Evolutionary conservation across 2,797 vertebrate species (phyloP).

Genomic region (Crocodylus rhombifer): DNA sequence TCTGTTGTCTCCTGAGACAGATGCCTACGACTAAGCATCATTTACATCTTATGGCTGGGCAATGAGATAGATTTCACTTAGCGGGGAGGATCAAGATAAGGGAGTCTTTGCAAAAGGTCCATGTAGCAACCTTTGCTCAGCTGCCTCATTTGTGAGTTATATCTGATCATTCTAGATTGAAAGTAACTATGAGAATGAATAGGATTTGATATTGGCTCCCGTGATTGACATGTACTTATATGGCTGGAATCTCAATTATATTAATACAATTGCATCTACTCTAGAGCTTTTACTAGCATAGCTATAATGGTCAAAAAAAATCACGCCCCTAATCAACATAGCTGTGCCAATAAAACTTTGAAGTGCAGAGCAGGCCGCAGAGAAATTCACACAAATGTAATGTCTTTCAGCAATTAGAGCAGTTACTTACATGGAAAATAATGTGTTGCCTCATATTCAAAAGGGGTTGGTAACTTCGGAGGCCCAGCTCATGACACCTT

Average conservation of each 20-base stretch:
- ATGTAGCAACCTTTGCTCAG: background rate
- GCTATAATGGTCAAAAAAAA: background rate
- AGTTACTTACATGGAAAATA: background rate
- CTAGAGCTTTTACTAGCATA: background rate
- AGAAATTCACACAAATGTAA: background rate
- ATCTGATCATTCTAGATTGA: background rate
- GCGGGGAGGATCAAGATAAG: background rate
- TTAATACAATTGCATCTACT: background rate
- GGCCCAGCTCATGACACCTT: background rate
- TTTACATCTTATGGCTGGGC: background rate
- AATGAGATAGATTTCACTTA: background rate
- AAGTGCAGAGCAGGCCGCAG: background rate
- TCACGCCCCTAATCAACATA: background rate
- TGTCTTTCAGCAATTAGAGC: background rate
- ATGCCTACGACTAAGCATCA: background rate
- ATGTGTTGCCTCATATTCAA: background rate
- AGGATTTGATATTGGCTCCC: background rate
- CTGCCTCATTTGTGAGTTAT: background rate
- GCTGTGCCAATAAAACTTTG: background rate
- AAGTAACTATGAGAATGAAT: background rate
- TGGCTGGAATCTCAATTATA: background rate
- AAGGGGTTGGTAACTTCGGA: background rate
- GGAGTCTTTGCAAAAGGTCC: background rate
- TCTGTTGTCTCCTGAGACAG: too few species aligned
- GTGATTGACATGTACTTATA: background rate